phyloP scores from a whole-genome alignment of 2,888 invertebrate genomes.

The Penaeus monodon region DNA sequence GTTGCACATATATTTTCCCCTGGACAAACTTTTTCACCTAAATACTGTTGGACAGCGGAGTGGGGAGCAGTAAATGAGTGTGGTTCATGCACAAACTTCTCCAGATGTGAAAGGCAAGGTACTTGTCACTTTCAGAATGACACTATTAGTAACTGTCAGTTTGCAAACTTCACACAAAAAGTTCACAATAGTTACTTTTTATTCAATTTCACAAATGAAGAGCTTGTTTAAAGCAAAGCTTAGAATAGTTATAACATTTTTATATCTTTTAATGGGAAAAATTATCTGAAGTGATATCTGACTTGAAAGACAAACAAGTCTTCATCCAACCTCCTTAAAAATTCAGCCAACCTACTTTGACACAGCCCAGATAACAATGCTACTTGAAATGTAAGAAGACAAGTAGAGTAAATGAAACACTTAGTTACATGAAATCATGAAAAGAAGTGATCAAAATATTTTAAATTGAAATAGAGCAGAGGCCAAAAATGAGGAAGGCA shows the following conservation, averaged over 20 bases:
- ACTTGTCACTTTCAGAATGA: slow-evolving; percentile 8
- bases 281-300: slow-evolving; percentile 3
- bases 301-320: not conserved
- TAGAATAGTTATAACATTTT: not conserved
- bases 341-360: slow-evolving; percentile 25
- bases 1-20: too few relatives aligned
- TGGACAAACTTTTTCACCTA: too few relatives aligned
- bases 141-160: not conserved
- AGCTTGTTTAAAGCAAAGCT: too few relatives aligned
- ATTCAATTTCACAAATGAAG: too few relatives aligned
- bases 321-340: slow-evolving; percentile 14
- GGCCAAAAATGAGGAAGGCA: slow-evolving; percentile 28
- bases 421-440: slow-evolving; percentile 27
- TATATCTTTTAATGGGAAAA: slow-evolving; percentile 1
- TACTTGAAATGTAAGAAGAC: slow-evolving; percentile 30
- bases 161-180: not conserved
- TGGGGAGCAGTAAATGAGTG: slow-evolving; percentile 33
- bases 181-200: not conserved
- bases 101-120: not conserved
- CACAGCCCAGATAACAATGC: slow-evolving; percentile 33
- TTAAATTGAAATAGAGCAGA: slow-evolving; percentile 38
- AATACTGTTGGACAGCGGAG: slow-evolving; percentile 26
- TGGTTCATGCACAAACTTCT: slow-evolving; percentile 21
- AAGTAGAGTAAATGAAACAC: slow-evolving; percentile 17
- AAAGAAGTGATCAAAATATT: slow-evolving; percentile 25